phyloP scores from a whole-genome alignment of 2,888 invertebrate genomes.

The Macrosoma leucophasiata region DNA sequence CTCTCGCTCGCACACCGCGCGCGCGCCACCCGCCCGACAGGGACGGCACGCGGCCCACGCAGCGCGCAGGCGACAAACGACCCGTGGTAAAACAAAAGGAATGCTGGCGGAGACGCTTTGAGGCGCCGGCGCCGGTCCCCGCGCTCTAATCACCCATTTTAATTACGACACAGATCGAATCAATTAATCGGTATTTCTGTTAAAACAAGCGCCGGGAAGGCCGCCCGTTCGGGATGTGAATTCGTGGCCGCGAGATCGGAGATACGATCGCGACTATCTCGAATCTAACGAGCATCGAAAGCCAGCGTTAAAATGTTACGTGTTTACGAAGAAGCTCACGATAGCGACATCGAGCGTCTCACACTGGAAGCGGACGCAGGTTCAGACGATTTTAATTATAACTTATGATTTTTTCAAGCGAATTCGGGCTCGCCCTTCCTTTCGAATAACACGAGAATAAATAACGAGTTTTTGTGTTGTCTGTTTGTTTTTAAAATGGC shows the following conservation, averaged over 20 bases:
- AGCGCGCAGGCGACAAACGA: conserved; percentile 71
- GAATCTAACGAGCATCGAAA: conserved; percentile 38
- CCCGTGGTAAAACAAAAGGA: conserved; percentile 76
- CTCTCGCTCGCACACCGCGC: conserved; percentile 45
- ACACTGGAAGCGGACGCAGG: conserved; percentile 18
- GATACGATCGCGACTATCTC: conserved; percentile 46
- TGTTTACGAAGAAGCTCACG: conserved; percentile 11
- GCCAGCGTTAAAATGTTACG: conserved; percentile 17
- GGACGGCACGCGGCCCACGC: conserved; percentile 40
- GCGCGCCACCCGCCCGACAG: conserved; percentile 29
- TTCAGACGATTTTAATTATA: conserved; percentile 70
- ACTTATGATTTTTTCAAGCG: conserved; percentile 70
- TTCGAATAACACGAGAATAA: conserved; percentile 69
- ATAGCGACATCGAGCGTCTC: conserved; percentile 1
- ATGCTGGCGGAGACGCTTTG: conserved; percentile 74
- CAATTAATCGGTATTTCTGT: conserved; percentile 75
- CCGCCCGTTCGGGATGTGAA: conserved; percentile 43
- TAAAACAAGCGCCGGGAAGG: conserved; percentile 66
- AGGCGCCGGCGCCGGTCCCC: conserved; percentile 73
- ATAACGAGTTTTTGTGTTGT: conserved; percentile 72
- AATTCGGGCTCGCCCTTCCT: conserved; percentile 71
- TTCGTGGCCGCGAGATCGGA: conserved; percentile 44
- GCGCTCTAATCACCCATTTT: conserved; percentile 75
- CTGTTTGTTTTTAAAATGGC: conserved; percentile 76
- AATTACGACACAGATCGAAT: conserved; percentile 76